Conservation (phyloP, 2,797 vertebrate species). For the Sorex maritimensis region DNA sequence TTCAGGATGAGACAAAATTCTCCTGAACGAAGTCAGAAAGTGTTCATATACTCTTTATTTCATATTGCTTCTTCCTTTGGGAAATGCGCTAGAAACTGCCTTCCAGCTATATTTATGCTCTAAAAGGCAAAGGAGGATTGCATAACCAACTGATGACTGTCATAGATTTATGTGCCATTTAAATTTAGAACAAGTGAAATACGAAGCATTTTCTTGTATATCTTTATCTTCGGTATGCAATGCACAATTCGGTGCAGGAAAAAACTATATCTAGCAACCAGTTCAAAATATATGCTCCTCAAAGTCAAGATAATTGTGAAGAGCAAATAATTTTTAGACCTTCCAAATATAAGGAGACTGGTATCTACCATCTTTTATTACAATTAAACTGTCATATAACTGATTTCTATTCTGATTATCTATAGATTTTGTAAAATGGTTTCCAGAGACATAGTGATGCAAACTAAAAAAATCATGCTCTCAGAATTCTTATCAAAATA, state of each 20-base stretch:
- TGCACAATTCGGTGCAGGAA: not conserved
- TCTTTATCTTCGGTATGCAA: conserved; percentile 23
- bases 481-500: conserved; percentile 44
- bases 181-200: conserved; percentile 45
- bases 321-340: not conserved
- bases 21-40: conserved; percentile 1
- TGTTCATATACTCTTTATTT: not conserved
- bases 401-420: conserved; percentile 26
- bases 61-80: not conserved
- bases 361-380: conserved; percentile 41
- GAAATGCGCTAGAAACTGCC: conserved; percentile 33
- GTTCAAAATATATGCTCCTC: not conserved
- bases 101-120: conserved; percentile 15
- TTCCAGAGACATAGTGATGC: not conserved
- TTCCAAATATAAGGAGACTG: not conserved
- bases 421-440: conserved; percentile 41
- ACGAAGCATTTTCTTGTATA: not conserved
- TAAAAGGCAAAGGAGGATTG: conserved; percentile 15
- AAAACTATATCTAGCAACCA: conserved; percentile 18
- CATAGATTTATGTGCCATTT: conserved; percentile 12
- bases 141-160: not conserved
- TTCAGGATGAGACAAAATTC: conserved; percentile 6
- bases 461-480: conserved; percentile 45
- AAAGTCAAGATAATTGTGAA: conserved; percentile 14
- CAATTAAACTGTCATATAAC: not conserved